A percentile compares a stretch with the other conserved stretches of the same genome.
Evolutionary conservation across 2,797 vertebrate genomes (phyloP).

Genomic region (Sus cebifrons): DNA sequence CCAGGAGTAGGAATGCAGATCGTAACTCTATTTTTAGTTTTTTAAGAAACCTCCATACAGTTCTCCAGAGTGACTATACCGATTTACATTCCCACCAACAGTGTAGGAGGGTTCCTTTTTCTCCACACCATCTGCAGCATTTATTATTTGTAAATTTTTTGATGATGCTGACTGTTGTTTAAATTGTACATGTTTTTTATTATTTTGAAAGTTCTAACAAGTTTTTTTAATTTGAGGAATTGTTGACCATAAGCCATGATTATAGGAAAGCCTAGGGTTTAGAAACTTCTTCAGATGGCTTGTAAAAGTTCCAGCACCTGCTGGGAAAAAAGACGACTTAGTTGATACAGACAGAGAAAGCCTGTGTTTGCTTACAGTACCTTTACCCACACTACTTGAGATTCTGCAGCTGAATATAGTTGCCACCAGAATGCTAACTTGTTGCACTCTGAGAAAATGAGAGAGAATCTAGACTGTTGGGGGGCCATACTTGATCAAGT

Average conservation of each 20-base stretch:
- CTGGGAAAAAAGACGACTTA: not conserved
- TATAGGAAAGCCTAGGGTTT: constrained; percentile 47
- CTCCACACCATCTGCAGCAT: no score
- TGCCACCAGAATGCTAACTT: constrained; percentile 1
- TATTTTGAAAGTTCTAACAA: constrained; percentile 83
- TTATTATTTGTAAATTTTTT: no score
- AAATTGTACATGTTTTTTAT: constrained; percentile 89
- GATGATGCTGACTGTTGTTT: constrained; percentile 83
- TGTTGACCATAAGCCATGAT: not conserved
- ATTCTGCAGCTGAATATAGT: not conserved
- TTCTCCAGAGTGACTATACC: no score
- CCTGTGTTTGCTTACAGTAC: not conserved
- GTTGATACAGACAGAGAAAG: not conserved
- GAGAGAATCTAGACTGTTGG: not conserved
- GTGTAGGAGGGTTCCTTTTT: no score
- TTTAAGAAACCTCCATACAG: no score
- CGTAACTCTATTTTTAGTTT: no score
- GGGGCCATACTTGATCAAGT: not conserved
- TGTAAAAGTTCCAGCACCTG: constrained; percentile 17
- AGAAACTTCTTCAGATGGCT: not conserved
- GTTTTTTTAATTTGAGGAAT: constrained; percentile 33
- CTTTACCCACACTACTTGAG: not conserved
- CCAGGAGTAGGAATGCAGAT: no score
- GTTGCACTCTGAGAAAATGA: constrained; percentile 39
- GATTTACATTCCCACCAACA: no score